Evolutionary conservation across 2,888 invertebrate species (phyloP), one percentile per base, ranked within the genome.

Genomic region (Athalia circularis): DNA sequence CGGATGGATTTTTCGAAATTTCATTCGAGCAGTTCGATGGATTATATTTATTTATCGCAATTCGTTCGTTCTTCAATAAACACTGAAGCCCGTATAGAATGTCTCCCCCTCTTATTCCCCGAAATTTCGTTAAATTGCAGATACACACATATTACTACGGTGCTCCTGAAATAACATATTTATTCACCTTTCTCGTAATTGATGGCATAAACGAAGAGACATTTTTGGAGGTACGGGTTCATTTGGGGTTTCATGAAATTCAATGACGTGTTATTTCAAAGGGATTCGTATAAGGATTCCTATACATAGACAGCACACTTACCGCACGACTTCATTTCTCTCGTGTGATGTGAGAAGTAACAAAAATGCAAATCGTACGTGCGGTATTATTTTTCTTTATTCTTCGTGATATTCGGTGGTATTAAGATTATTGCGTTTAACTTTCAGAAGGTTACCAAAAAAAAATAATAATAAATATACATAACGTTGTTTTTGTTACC

Each of bases 151-250:
- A 29, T 29, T 29, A 29, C 52, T 5, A 1, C 64, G 43, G 64
- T 64, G 45, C 45, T 64, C 64, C 52, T 67, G 50, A 67, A 67
- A 67, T 67, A 67, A 67, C 67, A 67, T n/a, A 47, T 13, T 5
- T 15, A 67, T 48, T 9, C 9, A 67, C 52, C 67, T 67, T 52
- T 13, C 15, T 45, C 9, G 52, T 67, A 67, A 67, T 52, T 67
- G 67, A 67, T 50, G 48, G 67, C 52, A 5, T 15, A 4, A 50
- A 29, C n/a, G n/a, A 67, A 67, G 50, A 67, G 29, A 67, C 52
- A 6, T 52, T 7, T 15, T 29, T 29, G 29, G 29, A 67, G 50
- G 29, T 48, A 9, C 48, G 3, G 15, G 15, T 48, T 29, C 48
- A 48, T 67, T 3, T 29, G 5, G 11, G 9, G 5, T 9, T 52